Evolutionary conservation across 2,888 invertebrate genomes (phyloP), one percentile per base, ranked within the genome.

Genomic region (Tuberolachnus salignus): DNA sequence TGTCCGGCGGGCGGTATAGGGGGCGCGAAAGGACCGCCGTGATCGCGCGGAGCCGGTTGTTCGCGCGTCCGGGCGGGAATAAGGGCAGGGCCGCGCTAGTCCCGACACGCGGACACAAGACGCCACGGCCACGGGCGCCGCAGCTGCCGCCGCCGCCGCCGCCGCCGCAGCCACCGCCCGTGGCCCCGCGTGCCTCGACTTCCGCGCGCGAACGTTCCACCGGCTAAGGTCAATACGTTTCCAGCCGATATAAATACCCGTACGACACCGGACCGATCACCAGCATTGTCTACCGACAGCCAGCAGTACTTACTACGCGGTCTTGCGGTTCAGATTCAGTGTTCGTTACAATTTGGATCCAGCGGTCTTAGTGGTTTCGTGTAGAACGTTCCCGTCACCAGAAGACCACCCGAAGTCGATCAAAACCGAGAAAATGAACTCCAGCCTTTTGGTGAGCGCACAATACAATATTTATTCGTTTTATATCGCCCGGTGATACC

Each of bases 321-420:
- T 34, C 51, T 23, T 49, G 11, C 61, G 67, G 51, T 69, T 13
- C n/a, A 51, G 61, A 34, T 61, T 59, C 16, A 71, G 57, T 63
- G 34, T n/a, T 19, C 4, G 4, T 14, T 49, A 46, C 23, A 19
- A 49, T 34, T 34, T 6, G 34, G 34, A 4, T 34, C 34, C 34
- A 6, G 3, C 59, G 19, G 72, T 72, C 72, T 73, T 73, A 73
- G 61, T 73, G 51, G 72, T 73, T 19, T 51, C 72, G 26, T 46
- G 44, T n/a, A n/a, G n/a, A n/a, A n/a, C 34, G 34, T 66, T 49
- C 23, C 1, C 51, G 51, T 53, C 19, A 34, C 72, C 19, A 73
- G 72, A 73, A 73, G 72, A 61, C 72, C 19, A 42, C 34, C 51
- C 46, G 72, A 73, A 61, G 59, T 72, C 71, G 46, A 42, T n/a